Conservation (phyloP, 2,113 vertebrate genomes). For the Cryptotis parvus region DNA sequence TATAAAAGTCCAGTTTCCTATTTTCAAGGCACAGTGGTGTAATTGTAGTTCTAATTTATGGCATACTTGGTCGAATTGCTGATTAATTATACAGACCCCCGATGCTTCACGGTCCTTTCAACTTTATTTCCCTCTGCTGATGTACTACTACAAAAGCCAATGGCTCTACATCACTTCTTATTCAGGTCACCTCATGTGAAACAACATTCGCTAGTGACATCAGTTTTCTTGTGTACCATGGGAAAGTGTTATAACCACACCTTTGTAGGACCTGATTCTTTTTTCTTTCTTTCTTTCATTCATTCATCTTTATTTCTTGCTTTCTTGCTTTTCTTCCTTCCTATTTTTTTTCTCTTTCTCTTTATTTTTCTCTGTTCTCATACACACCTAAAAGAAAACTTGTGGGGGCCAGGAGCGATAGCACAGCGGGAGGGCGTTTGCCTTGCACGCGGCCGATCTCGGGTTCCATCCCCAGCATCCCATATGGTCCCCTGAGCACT, state of each 20-base stretch:
- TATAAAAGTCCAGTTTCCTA: background rate
- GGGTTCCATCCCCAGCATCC: too few relatives aligned
- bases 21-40: constrained; percentile 62
- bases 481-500: too few relatives aligned
- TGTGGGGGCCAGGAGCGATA: too few relatives aligned
- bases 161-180: constrained; percentile 45
- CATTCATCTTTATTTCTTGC: background rate
- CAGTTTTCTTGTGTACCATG: constrained; percentile 6
- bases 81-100: constrained; percentile 75
- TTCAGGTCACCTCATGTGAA: constrained; percentile 48
- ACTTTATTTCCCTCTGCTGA: constrained; percentile 63
- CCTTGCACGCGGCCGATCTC: too few relatives aligned
- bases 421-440: too few relatives aligned
- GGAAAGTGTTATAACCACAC: constrained; percentile 19
- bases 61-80: constrained; percentile 58
- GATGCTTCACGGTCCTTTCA: constrained; percentile 66
- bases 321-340: background rate
- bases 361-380: background rate
- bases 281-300: background rate
- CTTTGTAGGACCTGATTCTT: background rate
- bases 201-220: constrained; percentile 45
- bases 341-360: background rate
- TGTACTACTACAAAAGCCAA: constrained; percentile 54
- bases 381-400: background rate
- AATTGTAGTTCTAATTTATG: constrained; percentile 62